phyloP scores from a whole-genome alignment of 2,888 invertebrate species.

The Lissonota sp. region DNA sequence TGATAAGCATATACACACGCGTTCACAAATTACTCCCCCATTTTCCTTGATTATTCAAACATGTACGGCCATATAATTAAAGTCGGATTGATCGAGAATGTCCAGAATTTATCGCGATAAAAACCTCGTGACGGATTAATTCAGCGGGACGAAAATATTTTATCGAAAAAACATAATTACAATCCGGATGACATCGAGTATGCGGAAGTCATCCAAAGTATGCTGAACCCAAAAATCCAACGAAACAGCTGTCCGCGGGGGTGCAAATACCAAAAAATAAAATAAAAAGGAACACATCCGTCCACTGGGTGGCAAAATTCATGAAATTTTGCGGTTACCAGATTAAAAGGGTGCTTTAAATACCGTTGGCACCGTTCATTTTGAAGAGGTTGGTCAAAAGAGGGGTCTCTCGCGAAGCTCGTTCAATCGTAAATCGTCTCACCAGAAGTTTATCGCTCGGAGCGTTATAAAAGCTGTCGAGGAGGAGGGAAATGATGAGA shows the following conservation, averaged over 20 bases:
- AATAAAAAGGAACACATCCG: not conserved
- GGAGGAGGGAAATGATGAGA: constrained; percentile 9
- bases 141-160: no score
- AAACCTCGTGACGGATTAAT: no score
- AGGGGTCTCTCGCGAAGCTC: constrained; percentile 24
- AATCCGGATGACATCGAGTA: no score
- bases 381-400: not conserved
- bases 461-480: constrained; percentile 58
- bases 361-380: constrained; percentile 37
- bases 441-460: constrained; percentile 58
- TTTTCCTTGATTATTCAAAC: constrained; percentile 35
- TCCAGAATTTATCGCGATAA: not conserved
- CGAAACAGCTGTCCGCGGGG: not conserved
- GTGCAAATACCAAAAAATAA: not conserved
- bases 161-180: no score
- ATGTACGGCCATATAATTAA: not conserved
- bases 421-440: constrained; percentile 62
- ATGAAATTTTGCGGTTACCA: constrained; percentile 55
- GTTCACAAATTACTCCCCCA: not conserved
- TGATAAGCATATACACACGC: constrained; percentile 36
- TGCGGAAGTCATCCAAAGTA: no score
- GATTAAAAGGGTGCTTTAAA: constrained; percentile 56
- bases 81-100: not conserved
- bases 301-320: constrained; percentile 19
- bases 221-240: no score